Base-by-base conservation (phyloP, 2,797 vertebrate genomes). In the Spheniscus humboldti region DNA sequence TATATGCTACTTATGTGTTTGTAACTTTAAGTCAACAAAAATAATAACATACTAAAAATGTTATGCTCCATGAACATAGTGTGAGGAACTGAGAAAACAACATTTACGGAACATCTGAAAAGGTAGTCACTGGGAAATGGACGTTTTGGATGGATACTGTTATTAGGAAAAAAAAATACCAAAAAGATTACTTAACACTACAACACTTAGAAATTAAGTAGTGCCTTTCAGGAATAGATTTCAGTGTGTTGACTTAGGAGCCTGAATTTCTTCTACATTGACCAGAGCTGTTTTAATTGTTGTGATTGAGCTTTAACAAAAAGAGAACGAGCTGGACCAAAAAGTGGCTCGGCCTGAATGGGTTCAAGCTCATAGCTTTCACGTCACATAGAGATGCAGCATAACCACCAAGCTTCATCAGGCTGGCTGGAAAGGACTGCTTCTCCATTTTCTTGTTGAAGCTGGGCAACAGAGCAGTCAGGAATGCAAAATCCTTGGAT, bases 111-210 rank as follows among this genome's bases (percentile, higher is more conserved):
- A 72, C 31, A 33, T 69, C 27, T 76, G 39, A 86, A 93, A 95
- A 86, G 24, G 17, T 8, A 52, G 48, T 48, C 18, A 23, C 20
- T 18, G 3, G 31, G 52, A 78, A 71, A 7, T 45, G 15, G 28
- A 31, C 0, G 0, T 56, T 87, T 76, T 84, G 22, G 7, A 69
- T 55, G 5, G 27, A 50, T 52, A 50, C 1, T 37, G 13, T 50
- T 41, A 48, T 24, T 27, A 45, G 33, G 15, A 35, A 64, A 91
- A 83, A 39, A 91, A 39, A 41, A 7, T 13, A 41, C 3, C 3
- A 3, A 28, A 67, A 27, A 30, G 7, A 59, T 82, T 76, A 76
- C 47, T 55, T 39, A 73, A 43, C 6, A 23, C 11, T 77, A 23
- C 14, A 90, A 27, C 15, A 25, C 14, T 64, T 76, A 56, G 55